These are phyloP conservation scores for Pomacea maculata DNA, from an alignment of 1,140 invertebrate species.

Conservation along the genomic window DNA sequence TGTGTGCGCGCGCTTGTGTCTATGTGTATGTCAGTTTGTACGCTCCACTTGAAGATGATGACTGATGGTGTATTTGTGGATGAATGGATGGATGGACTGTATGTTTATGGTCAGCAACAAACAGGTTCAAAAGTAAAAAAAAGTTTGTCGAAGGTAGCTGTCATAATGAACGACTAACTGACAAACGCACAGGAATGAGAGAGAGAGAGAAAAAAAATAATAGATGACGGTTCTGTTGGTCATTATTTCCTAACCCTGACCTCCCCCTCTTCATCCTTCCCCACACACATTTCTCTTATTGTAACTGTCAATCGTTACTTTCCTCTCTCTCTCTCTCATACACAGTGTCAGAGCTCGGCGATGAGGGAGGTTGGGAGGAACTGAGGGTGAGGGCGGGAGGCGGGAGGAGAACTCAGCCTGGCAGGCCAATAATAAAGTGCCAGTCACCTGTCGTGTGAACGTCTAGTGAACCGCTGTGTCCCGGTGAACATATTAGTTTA, in stretches of 20 bases:
- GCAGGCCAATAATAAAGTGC: no score
- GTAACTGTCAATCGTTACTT: background rate
- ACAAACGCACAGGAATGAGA: no score
- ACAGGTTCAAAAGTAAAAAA: background rate
- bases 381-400: background rate
- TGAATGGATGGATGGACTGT: background rate
- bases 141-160: background rate
- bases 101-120: background rate
- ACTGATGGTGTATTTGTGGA: background rate
- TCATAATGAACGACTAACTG: background rate
- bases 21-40: background rate
- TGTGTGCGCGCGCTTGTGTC: background rate
- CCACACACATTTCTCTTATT: background rate
- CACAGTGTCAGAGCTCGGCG: background rate
- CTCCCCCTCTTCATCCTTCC: no score
- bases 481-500: no score
- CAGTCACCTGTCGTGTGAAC: no score
- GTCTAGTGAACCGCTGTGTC: no score
- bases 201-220: no score
- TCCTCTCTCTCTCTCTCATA: background rate
- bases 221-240: background rate
- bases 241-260: background rate
- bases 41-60: background rate
- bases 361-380: background rate
- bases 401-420: no score